A percentile compares a stretch with the other conserved stretches of the same genome.
Conservation (phyloP, 2,888 invertebrate species). For the Drosophila affinis region DNA sequence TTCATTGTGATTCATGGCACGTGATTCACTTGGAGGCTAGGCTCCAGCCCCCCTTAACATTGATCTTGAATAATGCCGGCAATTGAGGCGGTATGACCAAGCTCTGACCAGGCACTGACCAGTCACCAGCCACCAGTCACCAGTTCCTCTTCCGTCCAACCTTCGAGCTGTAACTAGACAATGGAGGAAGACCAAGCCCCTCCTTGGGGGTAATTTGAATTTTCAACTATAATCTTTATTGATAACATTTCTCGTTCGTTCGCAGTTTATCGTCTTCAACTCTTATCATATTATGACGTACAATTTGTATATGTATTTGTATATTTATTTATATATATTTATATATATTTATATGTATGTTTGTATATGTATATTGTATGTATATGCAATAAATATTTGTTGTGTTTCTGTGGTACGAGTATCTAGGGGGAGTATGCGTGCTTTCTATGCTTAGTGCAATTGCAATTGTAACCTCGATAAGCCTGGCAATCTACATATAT, state of each 20-base stretch:
- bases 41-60: slow-evolving; percentile 46
- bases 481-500: slow-evolving; percentile 44
- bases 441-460: slow-evolving; percentile 47
- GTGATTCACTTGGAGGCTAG: slow-evolving; percentile 17
- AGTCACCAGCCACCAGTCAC: slow-evolving; percentile 2
- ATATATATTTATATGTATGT: slow-evolving; percentile 40
- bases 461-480: slow-evolving; percentile 41
- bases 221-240: slow-evolving; percentile 81
- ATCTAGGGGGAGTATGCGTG: slow-evolving; percentile 51
- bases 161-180: slow-evolving; percentile 46
- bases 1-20: slow-evolving; percentile 72
- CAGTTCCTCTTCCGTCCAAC: slow-evolving; percentile 71
- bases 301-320: slow-evolving; percentile 53
- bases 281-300: slow-evolving; percentile 65
- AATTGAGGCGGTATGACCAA: slow-evolving; percentile 46
- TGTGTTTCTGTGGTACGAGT: slow-evolving; percentile 33
- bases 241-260: slow-evolving; percentile 72
- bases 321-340: slow-evolving; percentile 30
- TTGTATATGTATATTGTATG: slow-evolving; percentile 37
- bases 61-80: slow-evolving; percentile 72
- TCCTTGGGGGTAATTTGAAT: slow-evolving; percentile 49
- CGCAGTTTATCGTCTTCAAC: slow-evolving; percentile 67
- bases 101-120: not conserved
- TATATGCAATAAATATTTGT: slow-evolving; percentile 66
- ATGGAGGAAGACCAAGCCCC: slow-evolving; percentile 19